These are phyloP conservation scores for Saccopteryx leptura DNA, from an alignment of 2,113 vertebrate genomes.

Conservation along the genomic window DNA sequence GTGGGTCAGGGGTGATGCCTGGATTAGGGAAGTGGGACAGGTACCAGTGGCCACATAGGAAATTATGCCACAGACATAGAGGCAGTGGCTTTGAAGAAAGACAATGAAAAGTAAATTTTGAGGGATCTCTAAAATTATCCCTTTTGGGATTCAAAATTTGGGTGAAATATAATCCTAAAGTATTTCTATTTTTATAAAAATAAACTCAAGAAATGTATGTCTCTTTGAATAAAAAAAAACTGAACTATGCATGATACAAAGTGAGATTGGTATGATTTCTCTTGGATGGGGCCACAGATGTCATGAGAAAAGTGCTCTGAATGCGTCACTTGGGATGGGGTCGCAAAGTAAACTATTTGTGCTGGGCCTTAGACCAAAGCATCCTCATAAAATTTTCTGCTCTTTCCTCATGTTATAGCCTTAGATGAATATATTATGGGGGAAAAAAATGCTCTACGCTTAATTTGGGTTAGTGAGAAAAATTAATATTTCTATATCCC, in stretches of 20 bases:
- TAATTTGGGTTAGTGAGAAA: background rate
- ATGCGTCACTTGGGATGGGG: background rate
- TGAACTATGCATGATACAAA: background rate
- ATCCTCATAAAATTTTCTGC: background rate
- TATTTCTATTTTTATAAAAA: constrained; percentile 1
- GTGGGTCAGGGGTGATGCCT: background rate
- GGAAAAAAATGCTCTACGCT: background rate
- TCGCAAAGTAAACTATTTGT: background rate
- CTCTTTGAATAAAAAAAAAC: background rate
- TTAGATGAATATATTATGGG: background rate
- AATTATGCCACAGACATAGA: background rate
- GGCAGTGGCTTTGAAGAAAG: background rate
- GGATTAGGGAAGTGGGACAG: background rate
- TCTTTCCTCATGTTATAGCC: background rate
- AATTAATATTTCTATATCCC: background rate
- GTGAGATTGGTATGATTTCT: background rate
- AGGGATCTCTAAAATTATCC: background rate
- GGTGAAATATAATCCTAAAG: background rate
- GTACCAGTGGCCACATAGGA: background rate
- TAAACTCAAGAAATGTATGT: background rate
- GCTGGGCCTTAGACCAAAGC: background rate
- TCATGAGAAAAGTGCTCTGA: background rate
- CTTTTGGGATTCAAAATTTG: background rate
- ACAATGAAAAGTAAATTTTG: background rate
- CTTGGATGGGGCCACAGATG: background rate